Conservation (phyloP, 2,113 vertebrate genomes). For the Callorhinus ursinus region DNA sequence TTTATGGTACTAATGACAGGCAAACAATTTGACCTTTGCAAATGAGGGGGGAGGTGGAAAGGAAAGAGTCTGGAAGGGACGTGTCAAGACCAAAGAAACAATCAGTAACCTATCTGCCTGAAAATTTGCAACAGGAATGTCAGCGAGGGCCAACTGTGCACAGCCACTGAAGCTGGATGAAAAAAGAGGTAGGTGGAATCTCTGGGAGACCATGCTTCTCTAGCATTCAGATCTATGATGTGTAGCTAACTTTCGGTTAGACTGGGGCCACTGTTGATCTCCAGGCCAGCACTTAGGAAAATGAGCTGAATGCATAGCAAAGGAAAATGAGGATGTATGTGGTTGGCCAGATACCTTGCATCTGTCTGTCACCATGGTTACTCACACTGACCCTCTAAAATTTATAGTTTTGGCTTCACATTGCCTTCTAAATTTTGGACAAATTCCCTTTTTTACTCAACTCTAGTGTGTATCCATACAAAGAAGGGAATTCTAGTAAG, state of each 20-base stretch:
- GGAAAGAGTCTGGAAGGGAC: not conserved
- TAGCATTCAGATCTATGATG: not conserved
- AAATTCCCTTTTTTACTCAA: not conserved
- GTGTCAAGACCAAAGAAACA: not conserved
- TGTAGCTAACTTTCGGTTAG: not conserved
- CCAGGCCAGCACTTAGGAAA: not conserved
- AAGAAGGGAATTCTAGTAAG: not conserved
- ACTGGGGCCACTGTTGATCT: not conserved
- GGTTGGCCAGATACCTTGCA: not conserved
- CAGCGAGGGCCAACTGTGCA: not conserved
- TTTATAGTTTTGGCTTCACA: not conserved
- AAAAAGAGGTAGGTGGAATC: not conserved
- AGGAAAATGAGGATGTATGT: not conserved
- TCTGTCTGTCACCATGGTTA: not conserved
- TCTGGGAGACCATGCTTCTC: not conserved
- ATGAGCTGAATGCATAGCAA: not conserved
- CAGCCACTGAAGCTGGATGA: not conserved
- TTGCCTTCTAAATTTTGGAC: not conserved
- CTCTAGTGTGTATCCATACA: not conserved
- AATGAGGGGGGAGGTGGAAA: not conserved
- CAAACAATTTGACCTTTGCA: not conserved
- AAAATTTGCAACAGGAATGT: not conserved
- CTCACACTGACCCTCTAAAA: not conserved
- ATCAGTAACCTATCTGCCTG: not conserved
- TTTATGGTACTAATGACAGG: not conserved